Evolutionary conservation across 53 echinoderm and acorn worm genomes (phyloP).

Genomic region (Apostichopus leukothele): DNA sequence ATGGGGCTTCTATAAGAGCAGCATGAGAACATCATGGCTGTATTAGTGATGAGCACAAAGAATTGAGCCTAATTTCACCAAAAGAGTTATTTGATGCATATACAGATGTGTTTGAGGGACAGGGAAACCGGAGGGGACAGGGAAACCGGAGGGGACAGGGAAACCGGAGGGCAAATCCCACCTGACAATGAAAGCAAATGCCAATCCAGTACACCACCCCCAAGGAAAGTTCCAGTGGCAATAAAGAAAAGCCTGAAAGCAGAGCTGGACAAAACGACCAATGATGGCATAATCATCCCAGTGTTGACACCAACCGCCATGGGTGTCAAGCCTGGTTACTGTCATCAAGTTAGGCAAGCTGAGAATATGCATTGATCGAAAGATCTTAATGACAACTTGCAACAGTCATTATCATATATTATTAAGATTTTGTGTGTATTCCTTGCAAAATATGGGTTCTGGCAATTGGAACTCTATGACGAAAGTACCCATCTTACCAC

Average conservation of each 20-base stretch:
- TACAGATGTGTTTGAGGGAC: conserved; percentile 51
- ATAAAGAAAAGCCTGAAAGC: conserved; percentile 40
- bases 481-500: too few species aligned
- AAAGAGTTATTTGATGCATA: conserved; percentile 50
- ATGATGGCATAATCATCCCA: conserved; percentile 23
- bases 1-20: conserved; percentile 47
- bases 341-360: too few species aligned
- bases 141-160: conserved; percentile 37
- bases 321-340: too few species aligned
- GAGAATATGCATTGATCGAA: too few species aligned
- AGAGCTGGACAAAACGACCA: conserved; percentile 29
- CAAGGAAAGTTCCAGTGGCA: conserved; percentile 55
- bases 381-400: too few species aligned
- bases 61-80: background rate
- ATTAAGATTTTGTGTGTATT: too few species aligned
- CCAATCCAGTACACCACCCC: conserved; percentile 53
- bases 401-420: too few species aligned
- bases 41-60: background rate
- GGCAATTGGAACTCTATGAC: too few species aligned
- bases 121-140: conserved; percentile 38
- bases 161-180: conserved; percentile 52
- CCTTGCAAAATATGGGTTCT: too few species aligned
- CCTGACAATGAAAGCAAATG: conserved; percentile 42
- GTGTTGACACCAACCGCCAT: background rate
- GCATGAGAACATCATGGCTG: conserved; percentile 52